Evolutionary conservation across 2,888 invertebrate species (phyloP), one percentile per base, ranked within the genome.

Genomic region (Agonum fuliginosum): DNA sequence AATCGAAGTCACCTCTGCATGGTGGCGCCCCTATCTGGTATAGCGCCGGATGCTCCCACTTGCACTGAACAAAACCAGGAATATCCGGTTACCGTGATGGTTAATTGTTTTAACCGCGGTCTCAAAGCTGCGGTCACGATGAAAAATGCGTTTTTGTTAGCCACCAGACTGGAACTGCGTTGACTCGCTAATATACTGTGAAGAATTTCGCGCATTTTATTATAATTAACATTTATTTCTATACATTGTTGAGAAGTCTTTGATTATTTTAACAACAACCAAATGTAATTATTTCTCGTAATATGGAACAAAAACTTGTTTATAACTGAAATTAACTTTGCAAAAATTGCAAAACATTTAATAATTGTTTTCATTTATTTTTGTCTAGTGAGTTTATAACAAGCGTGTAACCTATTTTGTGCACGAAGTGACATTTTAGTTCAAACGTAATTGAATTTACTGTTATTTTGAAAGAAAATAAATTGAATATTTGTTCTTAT

Each of bases 91-190:
- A 74, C 74, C 65, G 71, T 51, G 65, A 74, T 43, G 62, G 46
- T 74, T 58, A 74, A 74, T 74, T 74, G 74, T 74, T 74, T 62
- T 58, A 62, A 74, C 74, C 74, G 62, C 74, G 24, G 41, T 54
- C 34, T 37, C 37, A 34, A 19, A 30, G 65, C 22, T 41, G 67
- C 67, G 67, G 67, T 67, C 20, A 37, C 67, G 41, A 67, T 67
- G 67, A 67, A 41, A 67, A 67, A 67, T 67, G 41, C 20, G 67
- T 41, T 41, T 67, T 41, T 67, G n/a, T 67, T 41, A 8, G 8
- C 34, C 67, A 67, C 24, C 41, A 67, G 67, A 67, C 41, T 41
- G 22, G 67, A 67, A 67, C 67, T 41, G 67, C 17, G 67, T 41
- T 67, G 41, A 67, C n/a, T 67, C n/a, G 37, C 41, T 67, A 67